Percentiles rank a stretch among this genome's conserved stretches.
phyloP scores from a whole-genome alignment of 1,140 invertebrate genomes.

The Helicoverpa armigera region DNA sequence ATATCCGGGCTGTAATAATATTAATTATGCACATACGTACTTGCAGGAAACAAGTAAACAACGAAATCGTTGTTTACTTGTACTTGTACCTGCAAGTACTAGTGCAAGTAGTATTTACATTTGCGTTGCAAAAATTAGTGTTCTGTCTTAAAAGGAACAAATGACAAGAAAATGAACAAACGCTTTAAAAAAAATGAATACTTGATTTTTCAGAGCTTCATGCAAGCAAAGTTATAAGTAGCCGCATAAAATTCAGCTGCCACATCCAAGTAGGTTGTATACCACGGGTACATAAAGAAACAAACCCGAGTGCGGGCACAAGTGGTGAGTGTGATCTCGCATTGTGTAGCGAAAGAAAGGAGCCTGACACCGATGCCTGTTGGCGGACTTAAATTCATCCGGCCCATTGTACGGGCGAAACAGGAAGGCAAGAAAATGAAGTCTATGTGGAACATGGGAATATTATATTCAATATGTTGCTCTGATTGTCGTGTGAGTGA shows the following conservation, averaged over 20 bases:
- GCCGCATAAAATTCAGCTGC: neutral
- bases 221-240: neutral
- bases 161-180: too few relatives aligned
- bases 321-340: constrained; percentile 45
- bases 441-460: constrained; percentile 17
- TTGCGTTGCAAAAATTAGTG: too few relatives aligned
- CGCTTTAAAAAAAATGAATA: too few relatives aligned
- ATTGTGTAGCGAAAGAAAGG: constrained; percentile 48
- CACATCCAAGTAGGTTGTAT: neutral
- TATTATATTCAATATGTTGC: constrained; percentile 19
- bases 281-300: constrained; percentile 15
- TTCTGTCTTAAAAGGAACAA: too few relatives aligned
- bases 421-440: constrained; percentile 32
- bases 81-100: too few relatives aligned
- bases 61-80: too few relatives aligned
- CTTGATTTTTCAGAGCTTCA: too few relatives aligned
- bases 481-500: neutral
- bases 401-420: constrained; percentile 31
- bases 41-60: too few relatives aligned
- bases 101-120: too few relatives aligned
- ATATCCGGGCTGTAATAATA: neutral
- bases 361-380: constrained; percentile 42
- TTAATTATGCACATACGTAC: neutral
- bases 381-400: constrained; percentile 44
- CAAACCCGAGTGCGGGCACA: constrained; percentile 38